Percentiles rank a stretch among this genome's conserved stretches.
Conservation (phyloP, 2,797 vertebrate genomes). For the Anguilla pacifica region DNA sequence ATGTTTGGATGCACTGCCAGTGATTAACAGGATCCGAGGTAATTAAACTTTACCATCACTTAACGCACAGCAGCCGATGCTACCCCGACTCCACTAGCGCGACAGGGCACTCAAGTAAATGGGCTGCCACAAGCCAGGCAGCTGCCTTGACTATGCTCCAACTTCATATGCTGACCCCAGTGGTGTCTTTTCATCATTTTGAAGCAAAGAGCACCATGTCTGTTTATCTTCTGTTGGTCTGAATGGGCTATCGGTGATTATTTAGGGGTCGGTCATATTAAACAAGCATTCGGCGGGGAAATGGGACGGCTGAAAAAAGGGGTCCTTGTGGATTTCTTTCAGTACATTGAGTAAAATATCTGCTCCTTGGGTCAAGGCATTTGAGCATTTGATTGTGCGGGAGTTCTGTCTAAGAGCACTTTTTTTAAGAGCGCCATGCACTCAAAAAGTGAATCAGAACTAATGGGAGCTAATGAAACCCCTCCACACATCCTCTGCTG, state of each 20-base stretch:
- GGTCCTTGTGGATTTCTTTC: conserved; percentile 7
- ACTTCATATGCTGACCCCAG: neutral
- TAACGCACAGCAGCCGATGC: conserved; percentile 37
- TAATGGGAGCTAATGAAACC: conserved; percentile 17
- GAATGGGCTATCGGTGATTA: neutral
- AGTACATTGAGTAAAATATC: neutral
- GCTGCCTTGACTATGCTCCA: conserved; percentile 9
- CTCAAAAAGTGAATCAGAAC: conserved; percentile 16
- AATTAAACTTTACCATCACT: conserved; percentile 46
- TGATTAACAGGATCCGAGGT: conserved; percentile 42
- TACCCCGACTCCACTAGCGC: neutral
- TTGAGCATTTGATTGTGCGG: neutral
- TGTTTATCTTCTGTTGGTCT: conserved; percentile 2
- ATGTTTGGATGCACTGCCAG: conserved; percentile 40
- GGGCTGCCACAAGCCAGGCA: neutral
- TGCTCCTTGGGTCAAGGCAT: neutral
- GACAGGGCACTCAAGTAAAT: conserved; percentile 19
- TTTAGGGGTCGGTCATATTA: neutral
- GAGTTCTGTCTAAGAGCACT: neutral
- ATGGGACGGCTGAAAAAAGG: conserved; percentile 10
- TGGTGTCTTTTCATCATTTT: neutral
- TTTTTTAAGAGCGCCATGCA: neutral
- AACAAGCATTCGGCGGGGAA: neutral
- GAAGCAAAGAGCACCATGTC: neutral
- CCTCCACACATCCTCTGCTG: neutral